Evolutionary conservation across 2,888 invertebrate species (phyloP).

Genomic region (Brassicogethes aeneus): DNA sequence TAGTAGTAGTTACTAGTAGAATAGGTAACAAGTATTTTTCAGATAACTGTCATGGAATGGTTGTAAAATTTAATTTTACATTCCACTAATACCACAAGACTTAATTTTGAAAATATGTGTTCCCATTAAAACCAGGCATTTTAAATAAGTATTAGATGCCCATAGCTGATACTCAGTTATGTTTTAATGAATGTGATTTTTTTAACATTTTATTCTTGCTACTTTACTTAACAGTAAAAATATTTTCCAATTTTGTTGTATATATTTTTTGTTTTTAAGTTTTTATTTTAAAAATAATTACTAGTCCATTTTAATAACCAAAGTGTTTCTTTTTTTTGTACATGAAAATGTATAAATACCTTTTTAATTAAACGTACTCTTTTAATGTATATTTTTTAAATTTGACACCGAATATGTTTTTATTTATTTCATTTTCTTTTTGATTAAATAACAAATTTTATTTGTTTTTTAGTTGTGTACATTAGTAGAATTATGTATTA

Average conservation of each 20-base stretch:
- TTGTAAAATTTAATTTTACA: too few relatives aligned
- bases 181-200: constrained; percentile 26
- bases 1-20: too few relatives aligned
- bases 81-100: too few relatives aligned
- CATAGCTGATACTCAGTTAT: constrained; percentile 33
- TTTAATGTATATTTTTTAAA: constrained; percentile 12
- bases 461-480: constrained; percentile 21
- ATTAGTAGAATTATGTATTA: constrained; percentile 19
- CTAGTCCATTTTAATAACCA: constrained; percentile 42
- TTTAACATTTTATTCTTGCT: constrained; percentile 6
- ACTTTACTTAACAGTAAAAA: constrained; percentile 4
- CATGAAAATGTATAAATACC: constrained; percentile 9
- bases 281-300: constrained; percentile 23
- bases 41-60: too few relatives aligned
- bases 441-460: constrained; percentile 13
- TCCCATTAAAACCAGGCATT: too few relatives aligned
- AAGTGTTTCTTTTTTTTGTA: constrained; percentile 30
- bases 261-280: constrained; percentile 22
- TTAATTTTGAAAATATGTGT: not conserved
- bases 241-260: constrained; percentile 13
- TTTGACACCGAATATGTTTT: constrained; percentile 11
- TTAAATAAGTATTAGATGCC: not conserved
- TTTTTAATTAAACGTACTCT: constrained; percentile 1
- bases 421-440: constrained; percentile 14
- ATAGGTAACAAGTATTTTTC: too few relatives aligned